Conservation (phyloP, 2,888 invertebrate species). For the Drosophila imparisetae region DNA sequence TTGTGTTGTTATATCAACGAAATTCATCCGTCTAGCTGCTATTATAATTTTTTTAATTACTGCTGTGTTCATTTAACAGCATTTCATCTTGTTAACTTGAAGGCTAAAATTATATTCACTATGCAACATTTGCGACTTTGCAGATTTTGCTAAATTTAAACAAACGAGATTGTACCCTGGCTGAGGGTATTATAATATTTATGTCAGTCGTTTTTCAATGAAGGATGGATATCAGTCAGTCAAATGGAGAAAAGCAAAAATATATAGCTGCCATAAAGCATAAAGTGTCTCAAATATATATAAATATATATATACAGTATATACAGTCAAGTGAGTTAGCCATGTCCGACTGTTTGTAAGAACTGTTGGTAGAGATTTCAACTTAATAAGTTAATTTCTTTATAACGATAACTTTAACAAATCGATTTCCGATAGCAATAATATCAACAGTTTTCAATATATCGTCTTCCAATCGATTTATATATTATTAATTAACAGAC, state of each 20-base stretch:
- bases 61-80: not conserved
- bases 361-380: not conserved
- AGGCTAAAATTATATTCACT: not conserved
- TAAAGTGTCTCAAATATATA: no score
- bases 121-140: slow-evolving; percentile 1
- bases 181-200: not conserved
- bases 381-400: not conserved
- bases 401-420: not conserved
- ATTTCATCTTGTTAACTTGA: not conserved
- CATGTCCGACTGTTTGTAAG: not conserved
- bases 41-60: not conserved
- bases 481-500: not conserved
- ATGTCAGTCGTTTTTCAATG: not conserved
- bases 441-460: fast-evolving
- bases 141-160: not conserved
- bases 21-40: not conserved
- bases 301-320: not conserved
- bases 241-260: not conserved
- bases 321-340: not conserved
- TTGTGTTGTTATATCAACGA: slow-evolving; percentile 1
- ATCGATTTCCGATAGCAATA: not conserved
- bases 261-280: not conserved
- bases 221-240: not conserved
- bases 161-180: not conserved
- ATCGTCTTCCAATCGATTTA: not conserved